Percentiles rank a stretch among this genome's conserved stretches.
Conservation (phyloP, 2,888 invertebrate genomes). For the Cephus runcator region DNA sequence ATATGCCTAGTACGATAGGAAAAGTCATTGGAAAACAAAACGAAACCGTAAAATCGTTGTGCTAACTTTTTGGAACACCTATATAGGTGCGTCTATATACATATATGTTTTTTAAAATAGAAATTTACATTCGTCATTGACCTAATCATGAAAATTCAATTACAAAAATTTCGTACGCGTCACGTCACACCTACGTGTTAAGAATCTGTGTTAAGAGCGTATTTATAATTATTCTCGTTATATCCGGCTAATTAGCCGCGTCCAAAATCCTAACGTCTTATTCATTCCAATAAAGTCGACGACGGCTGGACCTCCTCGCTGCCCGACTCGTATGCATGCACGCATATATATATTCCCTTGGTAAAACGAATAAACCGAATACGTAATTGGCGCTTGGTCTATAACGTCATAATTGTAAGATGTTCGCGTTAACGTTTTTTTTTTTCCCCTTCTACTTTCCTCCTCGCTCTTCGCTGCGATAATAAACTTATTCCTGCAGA, state of each 20-base stretch:
- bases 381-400: background rate
- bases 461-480: background rate
- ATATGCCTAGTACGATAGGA: background rate
- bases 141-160: background rate
- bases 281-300: background rate
- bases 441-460: background rate
- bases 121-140: background rate
- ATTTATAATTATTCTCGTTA: background rate
- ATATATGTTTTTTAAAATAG: no score
- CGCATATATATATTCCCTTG: background rate
- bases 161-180: background rate
- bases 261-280: background rate
- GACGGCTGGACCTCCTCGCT: background rate
- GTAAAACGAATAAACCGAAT: background rate
- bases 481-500: background rate
- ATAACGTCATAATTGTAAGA: background rate
- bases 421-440: background rate
- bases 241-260: background rate
- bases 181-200: background rate
- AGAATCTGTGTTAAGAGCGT: background rate
- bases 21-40: background rate
- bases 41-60: background rate
- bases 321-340: background rate
- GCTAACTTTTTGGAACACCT: no score
- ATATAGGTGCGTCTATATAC: no score